Evolutionary conservation across 2,888 invertebrate genomes (phyloP).

Genomic region (Pyrrhosoma nymphula): DNA sequence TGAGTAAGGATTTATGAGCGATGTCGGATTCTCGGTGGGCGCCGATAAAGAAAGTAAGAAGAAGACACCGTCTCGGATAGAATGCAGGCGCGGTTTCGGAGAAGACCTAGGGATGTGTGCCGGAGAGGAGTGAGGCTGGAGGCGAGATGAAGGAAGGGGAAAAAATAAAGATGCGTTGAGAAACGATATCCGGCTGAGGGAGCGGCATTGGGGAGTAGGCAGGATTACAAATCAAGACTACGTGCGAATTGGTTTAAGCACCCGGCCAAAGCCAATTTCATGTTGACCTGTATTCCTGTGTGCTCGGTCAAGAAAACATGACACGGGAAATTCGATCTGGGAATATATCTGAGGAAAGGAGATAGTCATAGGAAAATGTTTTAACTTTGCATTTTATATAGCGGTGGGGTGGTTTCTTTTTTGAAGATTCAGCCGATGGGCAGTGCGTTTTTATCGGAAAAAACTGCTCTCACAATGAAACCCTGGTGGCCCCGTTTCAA

Average conservation of each 20-base stretch:
- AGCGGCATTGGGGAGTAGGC: neutral
- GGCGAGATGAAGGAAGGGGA: neutral
- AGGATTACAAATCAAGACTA: neutral
- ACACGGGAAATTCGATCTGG: too few relatives aligned
- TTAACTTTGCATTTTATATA: too few relatives aligned
- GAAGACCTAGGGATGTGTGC: neutral
- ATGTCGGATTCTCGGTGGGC: neutral
- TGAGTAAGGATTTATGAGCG: neutral
- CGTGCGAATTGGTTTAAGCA: neutral
- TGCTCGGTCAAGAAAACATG: neutral
- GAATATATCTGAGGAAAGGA: too few relatives aligned
- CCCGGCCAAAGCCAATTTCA: neutral
- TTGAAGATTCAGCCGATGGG: too few relatives aligned
- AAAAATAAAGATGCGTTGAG: neutral
- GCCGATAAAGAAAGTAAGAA: slow-evolving; percentile 12
- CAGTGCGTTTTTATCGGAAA: too few relatives aligned
- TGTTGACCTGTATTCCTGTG: neutral
- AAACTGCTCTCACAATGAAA: too few relatives aligned
- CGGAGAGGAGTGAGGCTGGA: too few relatives aligned
- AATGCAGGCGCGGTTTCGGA: neutral
- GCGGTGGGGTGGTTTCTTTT: too few relatives aligned
- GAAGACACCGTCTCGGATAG: neutral
- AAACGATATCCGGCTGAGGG: neutral
- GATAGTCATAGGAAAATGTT: too few relatives aligned
- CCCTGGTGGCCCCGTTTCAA: too few relatives aligned